phyloP scores from a whole-genome alignment of 1,140 invertebrate species.

The Drosophila teissieri region DNA sequence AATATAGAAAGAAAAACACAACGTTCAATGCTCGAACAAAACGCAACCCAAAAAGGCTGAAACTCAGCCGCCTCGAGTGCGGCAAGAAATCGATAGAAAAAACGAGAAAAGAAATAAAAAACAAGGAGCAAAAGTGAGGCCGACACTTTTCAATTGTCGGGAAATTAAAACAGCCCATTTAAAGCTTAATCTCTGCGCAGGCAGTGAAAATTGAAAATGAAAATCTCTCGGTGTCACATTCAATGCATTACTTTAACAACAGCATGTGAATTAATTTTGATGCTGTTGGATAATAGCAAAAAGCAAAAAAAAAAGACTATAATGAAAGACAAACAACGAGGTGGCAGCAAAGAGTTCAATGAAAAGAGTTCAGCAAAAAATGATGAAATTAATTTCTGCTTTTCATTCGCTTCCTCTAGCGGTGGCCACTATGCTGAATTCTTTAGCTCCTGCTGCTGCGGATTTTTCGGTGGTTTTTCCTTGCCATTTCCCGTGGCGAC shows the following conservation, averaged over 20 bases:
- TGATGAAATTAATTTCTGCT: constrained; percentile 44
- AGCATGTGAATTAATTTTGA: constrained; percentile 26
- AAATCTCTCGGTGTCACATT: constrained; percentile 27
- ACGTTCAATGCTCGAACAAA: constrained; percentile 19
- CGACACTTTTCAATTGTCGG: constrained; percentile 37
- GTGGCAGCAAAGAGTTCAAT: not conserved
- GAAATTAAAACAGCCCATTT: constrained; percentile 9
- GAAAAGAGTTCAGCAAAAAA: constrained; percentile 29
- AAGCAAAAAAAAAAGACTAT: constrained; percentile 8
- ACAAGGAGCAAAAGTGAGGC: constrained; percentile 17
- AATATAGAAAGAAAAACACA: constrained; percentile 22
- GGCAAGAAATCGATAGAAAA: constrained; percentile 67
- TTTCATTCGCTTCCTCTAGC: constrained; percentile 17
- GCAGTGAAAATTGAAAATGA: constrained; percentile 42
- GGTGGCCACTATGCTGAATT: constrained; percentile 15
- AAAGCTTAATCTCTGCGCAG: constrained; percentile 13
- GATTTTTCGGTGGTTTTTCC: constrained; percentile 29
- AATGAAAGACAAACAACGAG: constrained; percentile 44
- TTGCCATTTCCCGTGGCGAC: constrained; percentile 21
- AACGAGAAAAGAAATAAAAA: not conserved
- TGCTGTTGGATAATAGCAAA: constrained; percentile 3
- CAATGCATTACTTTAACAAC: constrained; percentile 22
- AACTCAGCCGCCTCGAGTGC: constrained; percentile 44
- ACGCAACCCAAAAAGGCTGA: constrained; percentile 26
- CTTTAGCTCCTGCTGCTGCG: constrained; percentile 22